These are phyloP conservation scores for Mimas tiliae DNA, from an alignment of 2,888 invertebrate species.

Conservation along the genomic window DNA sequence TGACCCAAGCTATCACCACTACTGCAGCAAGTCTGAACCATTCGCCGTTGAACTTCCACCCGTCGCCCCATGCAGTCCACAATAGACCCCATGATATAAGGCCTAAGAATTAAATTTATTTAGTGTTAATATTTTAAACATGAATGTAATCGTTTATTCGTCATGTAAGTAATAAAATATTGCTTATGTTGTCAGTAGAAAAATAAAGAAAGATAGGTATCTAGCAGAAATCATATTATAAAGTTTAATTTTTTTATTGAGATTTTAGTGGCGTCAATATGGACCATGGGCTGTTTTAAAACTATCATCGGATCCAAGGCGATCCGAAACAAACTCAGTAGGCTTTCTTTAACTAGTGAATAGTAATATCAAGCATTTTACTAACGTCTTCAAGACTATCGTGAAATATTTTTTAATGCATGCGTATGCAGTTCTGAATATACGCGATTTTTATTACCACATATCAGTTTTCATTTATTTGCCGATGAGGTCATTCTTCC, in stretches of 20 bases:
- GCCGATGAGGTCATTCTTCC: not conserved
- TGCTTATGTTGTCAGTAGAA: no score
- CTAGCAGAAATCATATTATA: no score
- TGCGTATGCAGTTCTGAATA: not conserved
- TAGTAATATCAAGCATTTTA: not conserved
- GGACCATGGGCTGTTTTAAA: no score
- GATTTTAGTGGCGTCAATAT: no score
- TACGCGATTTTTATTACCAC: not conserved
- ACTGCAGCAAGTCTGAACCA: slow-evolving; percentile 65
- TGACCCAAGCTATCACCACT: slow-evolving; percentile 62
- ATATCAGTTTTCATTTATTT: slow-evolving; percentile 4
- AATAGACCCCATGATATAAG: slow-evolving; percentile 64
- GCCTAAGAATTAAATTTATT: slow-evolving; percentile 45
- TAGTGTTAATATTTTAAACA: no score
- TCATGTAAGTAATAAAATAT: no score
- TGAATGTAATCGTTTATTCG: no score
- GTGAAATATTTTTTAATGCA: not conserved
- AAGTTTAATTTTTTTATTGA: no score
- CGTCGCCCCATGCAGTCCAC: slow-evolving; percentile 64
- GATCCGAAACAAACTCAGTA: no score
- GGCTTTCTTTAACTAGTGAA: no score
- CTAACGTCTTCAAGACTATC: not conserved
- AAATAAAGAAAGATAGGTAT: no score
- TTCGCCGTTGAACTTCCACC: slow-evolving; percentile 66
- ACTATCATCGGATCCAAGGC: no score